phyloP scores from a whole-genome alignment of 2,888 invertebrate genomes.

The Apoderus coryli region DNA sequence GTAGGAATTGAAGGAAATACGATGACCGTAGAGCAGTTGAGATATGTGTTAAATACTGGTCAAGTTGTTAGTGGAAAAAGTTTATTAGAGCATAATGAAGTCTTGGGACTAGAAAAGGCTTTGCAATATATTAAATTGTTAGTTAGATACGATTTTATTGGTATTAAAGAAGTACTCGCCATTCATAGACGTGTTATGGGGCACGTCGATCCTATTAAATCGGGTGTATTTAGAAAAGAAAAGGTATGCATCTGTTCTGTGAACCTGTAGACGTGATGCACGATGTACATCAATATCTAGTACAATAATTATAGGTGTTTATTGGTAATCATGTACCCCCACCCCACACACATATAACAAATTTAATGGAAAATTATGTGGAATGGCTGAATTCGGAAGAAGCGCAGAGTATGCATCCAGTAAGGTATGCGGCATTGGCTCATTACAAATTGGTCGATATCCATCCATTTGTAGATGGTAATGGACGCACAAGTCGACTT shows the following conservation, averaged over 20 bases:
- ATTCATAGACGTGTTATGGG: conserved; percentile 88
- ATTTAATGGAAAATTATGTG: conserved; percentile 77
- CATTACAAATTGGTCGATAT: conserved; percentile 95
- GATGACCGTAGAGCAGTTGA: conserved; percentile 82
- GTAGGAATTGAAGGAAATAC: conserved; percentile 95
- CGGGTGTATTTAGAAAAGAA: conserved; percentile 74
- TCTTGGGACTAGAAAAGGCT: conserved; percentile 85
- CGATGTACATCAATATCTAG: no score
- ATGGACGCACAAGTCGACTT: conserved; percentile 87
- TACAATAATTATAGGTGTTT: conserved; percentile 60
- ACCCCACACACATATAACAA: conserved; percentile 63
- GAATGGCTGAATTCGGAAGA: conserved; percentile 86
- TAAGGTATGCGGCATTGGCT: conserved; percentile 82
- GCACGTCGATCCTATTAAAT: conserved; percentile 85
- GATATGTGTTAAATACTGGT: conserved; percentile 82
- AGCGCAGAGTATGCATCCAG: conserved; percentile 42
- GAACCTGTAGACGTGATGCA: no score
- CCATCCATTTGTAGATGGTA: conserved; percentile 95
- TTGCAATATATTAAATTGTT: conserved; percentile 81
- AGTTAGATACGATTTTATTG: conserved; percentile 62
- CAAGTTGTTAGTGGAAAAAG: conserved; percentile 81
- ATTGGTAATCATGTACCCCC: conserved; percentile 94
- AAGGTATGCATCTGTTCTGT: conserved; percentile 39
- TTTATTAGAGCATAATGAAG: conserved; percentile 93
- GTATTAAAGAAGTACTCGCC: conserved; percentile 75